A percentile compares a stretch with the other conserved stretches of the same genome.
Conservation (phyloP, 2,888 invertebrate genomes). For the Leucoptera coffeella region DNA sequence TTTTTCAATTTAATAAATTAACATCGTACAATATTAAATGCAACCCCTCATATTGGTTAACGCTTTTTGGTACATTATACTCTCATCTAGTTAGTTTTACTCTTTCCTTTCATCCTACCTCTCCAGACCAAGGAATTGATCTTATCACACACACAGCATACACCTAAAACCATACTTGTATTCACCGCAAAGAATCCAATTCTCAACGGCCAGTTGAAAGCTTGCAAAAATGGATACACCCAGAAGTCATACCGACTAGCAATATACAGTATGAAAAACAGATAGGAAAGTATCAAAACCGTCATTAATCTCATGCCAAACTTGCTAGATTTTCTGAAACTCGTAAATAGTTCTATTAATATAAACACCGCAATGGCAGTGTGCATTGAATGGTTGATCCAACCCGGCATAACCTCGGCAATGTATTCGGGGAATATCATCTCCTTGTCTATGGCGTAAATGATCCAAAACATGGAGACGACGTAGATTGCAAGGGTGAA, state of each 20-base stretch:
- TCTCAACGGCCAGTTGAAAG: conserved; percentile 62
- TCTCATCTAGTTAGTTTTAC: too few relatives aligned
- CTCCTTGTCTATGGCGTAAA: conserved; percentile 78
- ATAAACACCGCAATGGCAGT: conserved; percentile 74
- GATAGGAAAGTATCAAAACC: conserved; percentile 66
- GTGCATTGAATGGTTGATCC: conserved; percentile 88
- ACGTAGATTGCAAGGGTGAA: conserved; percentile 77
- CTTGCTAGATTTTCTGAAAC: conserved; percentile 57
- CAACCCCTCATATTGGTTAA: too few relatives aligned
- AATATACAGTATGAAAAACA: conserved; percentile 10
- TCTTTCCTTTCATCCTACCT: conserved; percentile 17
- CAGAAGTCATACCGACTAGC: conserved; percentile 71
- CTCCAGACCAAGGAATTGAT: conserved; percentile 62
- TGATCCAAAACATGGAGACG: conserved; percentile 76
- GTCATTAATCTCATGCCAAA: conserved; percentile 54
- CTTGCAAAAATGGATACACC: conserved; percentile 84
- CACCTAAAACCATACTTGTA: conserved; percentile 42
- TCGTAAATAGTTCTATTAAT: conserved; percentile 63
- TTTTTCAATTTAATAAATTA: neutral
- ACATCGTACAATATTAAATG: neutral
- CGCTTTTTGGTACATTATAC: too few relatives aligned
- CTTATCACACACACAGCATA: conserved; percentile 69
- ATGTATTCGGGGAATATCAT: conserved; percentile 78
- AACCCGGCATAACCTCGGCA: conserved; percentile 74
- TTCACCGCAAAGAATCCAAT: conserved; percentile 61